These are phyloP conservation scores for Gerris buenoi DNA, from an alignment of 1,140 invertebrate species.

Conservation along the genomic window DNA sequence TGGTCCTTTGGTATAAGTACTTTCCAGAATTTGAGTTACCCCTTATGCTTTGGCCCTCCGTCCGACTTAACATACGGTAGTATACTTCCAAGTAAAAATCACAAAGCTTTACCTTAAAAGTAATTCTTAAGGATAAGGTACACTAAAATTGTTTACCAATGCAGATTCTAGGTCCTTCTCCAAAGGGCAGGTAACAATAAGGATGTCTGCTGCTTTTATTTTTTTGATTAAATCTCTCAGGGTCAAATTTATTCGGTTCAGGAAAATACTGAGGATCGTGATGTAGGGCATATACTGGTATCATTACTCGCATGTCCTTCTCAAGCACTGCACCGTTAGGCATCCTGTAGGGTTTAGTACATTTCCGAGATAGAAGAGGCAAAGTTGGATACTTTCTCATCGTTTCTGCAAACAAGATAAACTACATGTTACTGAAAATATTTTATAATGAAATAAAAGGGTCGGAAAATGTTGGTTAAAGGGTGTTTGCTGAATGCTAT, in stretches of 20 bases:
- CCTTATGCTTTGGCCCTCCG: no score
- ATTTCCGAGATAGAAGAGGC: conserved; percentile 31
- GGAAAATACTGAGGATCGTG: conserved; percentile 27
- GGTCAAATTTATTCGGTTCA: conserved; percentile 30
- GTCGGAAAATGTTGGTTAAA: no score
- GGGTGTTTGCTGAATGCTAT: no score
- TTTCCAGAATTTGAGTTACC: no score
- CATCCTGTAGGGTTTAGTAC: conserved; percentile 30
- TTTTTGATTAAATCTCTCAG: conserved; percentile 27
- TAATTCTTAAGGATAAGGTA: no score
- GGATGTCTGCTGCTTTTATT: conserved; percentile 24
- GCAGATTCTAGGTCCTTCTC: conserved; percentile 56
- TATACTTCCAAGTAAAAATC: no score
- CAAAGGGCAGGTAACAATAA: conserved; percentile 53
- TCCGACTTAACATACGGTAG: no score
- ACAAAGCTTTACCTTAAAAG: no score
- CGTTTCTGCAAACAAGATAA: conserved; percentile 35
- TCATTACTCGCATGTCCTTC: conserved; percentile 25
- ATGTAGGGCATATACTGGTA: conserved; percentile 32
- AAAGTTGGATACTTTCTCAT: conserved; percentile 39
- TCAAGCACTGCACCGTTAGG: conserved; percentile 17
- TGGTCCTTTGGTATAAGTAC: no score
- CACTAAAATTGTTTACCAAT: no score
- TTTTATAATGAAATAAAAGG: no score
- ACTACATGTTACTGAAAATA: no score